phyloP scores from a whole-genome alignment of 2,888 invertebrate species.

The Suillia variegata region DNA sequence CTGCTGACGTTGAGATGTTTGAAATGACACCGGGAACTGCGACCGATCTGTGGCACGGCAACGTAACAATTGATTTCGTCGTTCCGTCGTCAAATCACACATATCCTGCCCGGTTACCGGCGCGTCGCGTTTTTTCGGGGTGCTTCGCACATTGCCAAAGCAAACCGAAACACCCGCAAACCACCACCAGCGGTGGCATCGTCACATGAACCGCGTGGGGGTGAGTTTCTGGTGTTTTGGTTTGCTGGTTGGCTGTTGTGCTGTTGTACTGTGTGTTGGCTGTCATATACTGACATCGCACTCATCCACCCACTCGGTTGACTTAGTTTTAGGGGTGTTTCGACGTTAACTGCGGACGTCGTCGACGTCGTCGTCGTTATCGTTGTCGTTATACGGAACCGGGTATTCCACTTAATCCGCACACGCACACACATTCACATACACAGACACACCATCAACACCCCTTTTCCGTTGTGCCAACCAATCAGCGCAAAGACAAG shows the following conservation, averaged over 20 bases:
- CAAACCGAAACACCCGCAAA: too few species aligned
- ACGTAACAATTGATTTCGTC: slow-evolving; percentile 62
- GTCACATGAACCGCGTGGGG: slow-evolving; percentile 26
- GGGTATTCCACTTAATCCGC: slow-evolving; percentile 53
- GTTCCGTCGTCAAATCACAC: slow-evolving; percentile 60
- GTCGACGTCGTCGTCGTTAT: slow-evolving; percentile 34
- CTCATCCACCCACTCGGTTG: not conserved
- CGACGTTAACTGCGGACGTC: slow-evolving; percentile 24
- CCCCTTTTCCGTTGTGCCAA: slow-evolving; percentile 53
- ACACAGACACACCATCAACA: too few species aligned
- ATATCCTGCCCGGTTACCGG: slow-evolving; percentile 56
- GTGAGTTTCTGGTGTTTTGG: slow-evolving; percentile 30
- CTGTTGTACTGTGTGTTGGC: too few species aligned
- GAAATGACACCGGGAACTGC: slow-evolving; percentile 56
- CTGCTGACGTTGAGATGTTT: slow-evolving; percentile 24
- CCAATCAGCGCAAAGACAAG: slow-evolving; percentile 59
- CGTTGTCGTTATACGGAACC: slow-evolving; percentile 39
- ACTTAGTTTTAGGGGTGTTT: slow-evolving; percentile 25
- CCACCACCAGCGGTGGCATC: slow-evolving; percentile 10
- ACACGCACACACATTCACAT: too few species aligned
- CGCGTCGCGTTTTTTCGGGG: slow-evolving; percentile 26
- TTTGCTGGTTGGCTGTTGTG: slow-evolving; percentile 23
- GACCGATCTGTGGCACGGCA: slow-evolving; percentile 62
- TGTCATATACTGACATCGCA: too few species aligned
- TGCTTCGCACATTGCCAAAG: too few species aligned